Conservation (phyloP, 2,888 invertebrate species). For the Odontocerum albicorne region DNA sequence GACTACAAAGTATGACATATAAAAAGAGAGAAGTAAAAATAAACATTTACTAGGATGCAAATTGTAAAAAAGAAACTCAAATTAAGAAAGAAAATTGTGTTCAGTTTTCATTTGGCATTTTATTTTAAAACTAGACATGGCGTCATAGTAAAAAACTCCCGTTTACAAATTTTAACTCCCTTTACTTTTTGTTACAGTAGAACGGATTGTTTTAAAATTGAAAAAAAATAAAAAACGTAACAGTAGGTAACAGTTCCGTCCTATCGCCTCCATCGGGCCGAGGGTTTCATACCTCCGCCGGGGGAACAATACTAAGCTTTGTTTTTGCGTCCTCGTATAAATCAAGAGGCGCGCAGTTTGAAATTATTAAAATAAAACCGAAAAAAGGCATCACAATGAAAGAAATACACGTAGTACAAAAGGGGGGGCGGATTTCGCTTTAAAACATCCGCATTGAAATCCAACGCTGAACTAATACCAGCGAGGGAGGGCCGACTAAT, state of each 20-base stretch:
- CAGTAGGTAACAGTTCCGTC: constrained; percentile 8
- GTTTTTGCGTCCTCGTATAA: constrained; percentile 33
- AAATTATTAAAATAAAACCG: constrained; percentile 37
- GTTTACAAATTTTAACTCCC: no score
- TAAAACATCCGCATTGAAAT: constrained; percentile 30
- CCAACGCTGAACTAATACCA: constrained; percentile 26
- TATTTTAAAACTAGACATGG: no score
- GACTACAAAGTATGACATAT: no score
- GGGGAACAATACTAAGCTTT: constrained; percentile 32
- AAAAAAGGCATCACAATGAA: constrained; percentile 32
- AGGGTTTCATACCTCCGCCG: neutral
- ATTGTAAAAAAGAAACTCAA: no score
- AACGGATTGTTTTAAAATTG: no score
- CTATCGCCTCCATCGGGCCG: constrained; percentile 2
- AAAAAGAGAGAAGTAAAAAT: no score
- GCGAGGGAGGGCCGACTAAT: constrained; percentile 22
- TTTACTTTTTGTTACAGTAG: no score
- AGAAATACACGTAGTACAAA: constrained; percentile 30
- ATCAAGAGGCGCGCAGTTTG: constrained; percentile 36
- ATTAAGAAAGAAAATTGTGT: no score
- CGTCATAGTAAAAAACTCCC: no score
- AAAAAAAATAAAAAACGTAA: constrained; percentile 11
- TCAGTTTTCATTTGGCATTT: no score
- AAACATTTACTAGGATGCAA: no score
- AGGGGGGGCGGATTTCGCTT: constrained; percentile 21